Base-by-base conservation (phyloP, 2,888 invertebrate species). In the Oligia fasciuncula region DNA sequence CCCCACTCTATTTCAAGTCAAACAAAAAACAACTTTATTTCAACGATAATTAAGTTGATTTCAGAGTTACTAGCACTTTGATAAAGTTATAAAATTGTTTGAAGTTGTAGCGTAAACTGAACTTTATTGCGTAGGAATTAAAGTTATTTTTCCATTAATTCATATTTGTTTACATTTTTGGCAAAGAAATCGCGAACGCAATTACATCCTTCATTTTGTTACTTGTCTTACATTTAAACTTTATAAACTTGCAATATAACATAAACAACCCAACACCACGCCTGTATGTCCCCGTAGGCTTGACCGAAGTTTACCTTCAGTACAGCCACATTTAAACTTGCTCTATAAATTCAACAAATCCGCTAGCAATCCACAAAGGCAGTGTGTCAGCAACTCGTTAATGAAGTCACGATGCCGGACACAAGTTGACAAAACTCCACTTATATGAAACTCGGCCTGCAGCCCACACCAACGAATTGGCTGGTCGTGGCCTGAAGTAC, bases 351-450 rank as follows among this genome's bases (percentile, higher is more conserved):
- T 70, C 19, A 60, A 74, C 43, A 65, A 73, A 76, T 73, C 35
- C 2, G 77, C 62, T 46, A 9, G 14, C 43, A 62, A 73, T 57
- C 40, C 29, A 66, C 65, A 63, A 66, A 77, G 74, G n/a, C 81
- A 77, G 62, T 79, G 62, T 82, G 83, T 73, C 76, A 65, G 60
- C 43, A 75, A 85, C 74, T 77, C 75, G 72, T 79, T 76, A 79
- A 85, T 79, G 67, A 73, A 77, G 76, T 85, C 74, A 76, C 74
- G 29, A 76, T 3, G 54, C 46, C 66, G 71, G 67, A 72, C 75
- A 67, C 76, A 72, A 83, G 83, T 83, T 83, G 60, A 81, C 84
- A 77, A 83, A 85, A 79, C 85, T 85, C 74, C 84, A 81, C 85
- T 85, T 81, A 78, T 51, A 68, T 65, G 40, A 70, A 77, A 83